Evolutionary conservation across 2,797 vertebrate genomes (phyloP), one percentile per base, ranked within the genome.

Genomic region (Anabas testudineus): DNA sequence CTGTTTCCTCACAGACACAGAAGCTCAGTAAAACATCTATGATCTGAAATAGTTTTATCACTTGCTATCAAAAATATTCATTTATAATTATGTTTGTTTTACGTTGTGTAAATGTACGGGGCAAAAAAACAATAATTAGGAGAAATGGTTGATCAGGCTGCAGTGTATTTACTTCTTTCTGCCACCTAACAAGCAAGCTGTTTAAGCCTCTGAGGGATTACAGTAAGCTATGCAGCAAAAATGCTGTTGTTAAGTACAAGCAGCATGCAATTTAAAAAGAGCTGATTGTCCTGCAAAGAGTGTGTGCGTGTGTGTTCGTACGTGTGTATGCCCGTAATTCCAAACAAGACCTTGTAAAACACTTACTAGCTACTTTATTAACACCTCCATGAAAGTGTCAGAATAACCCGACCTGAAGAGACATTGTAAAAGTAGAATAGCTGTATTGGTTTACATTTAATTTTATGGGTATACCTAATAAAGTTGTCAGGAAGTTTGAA

Each of bases 141-240:
- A 48, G 14, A 60, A 37, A 4, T 46, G 28, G 18, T 45, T 42
- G 12, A 12, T 41, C 26, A 21, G 46, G 63, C 55, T 36, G 21
- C 36, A 21, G 42, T 54, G 21, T 39, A 8, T 47, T 65, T 56
- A 7, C 18, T 36, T 45, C 18, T 51, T 26, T 10, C 43, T 55
- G 10, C 36, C 32, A 55, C 30, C 39, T 42, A 55, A 64, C n/a
- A 18, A 26, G 46, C n/a, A 58, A 36, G 1, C 10, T 43, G 39
- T 62, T 56, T 12, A 56, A 59, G 9, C n/a, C 10, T 67, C 16
- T 47, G 24, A 46, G 46, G 42, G 55, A 53, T 67, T 46, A 59
- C 28, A 43, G 15, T 13, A 68, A 57, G 13, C 36, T 26, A 28
- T 30, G 41, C 51, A 56, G 42, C 47, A 30, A 55, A 41, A 24